Conservation (phyloP, 2,797 vertebrate species). For the Dermochelys coriacea region DNA sequence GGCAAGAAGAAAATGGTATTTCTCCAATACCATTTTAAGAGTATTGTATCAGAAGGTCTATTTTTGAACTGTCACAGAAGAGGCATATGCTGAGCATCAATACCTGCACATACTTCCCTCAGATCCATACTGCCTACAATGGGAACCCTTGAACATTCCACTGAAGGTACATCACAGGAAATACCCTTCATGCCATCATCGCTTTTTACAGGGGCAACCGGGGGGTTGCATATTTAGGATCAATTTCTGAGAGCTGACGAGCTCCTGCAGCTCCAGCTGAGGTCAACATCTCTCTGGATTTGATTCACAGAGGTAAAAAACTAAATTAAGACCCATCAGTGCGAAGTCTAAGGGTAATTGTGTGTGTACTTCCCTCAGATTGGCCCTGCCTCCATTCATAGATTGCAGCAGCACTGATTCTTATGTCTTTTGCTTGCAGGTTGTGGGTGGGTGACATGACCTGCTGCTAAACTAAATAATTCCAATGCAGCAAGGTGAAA, state of each 20-base stretch:
- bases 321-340: not conserved
- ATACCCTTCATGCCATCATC: not conserved
- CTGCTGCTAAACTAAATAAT: not conserved
- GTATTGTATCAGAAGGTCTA: not conserved
- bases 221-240: not conserved
- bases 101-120: fast-evolving
- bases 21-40: not conserved
- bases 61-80: not conserved
- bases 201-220: not conserved
- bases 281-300: not conserved
- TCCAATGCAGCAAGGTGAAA: not conserved
- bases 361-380: not conserved
- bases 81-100: fast-evolving
- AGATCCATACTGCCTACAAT: fast-evolving
- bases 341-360: not conserved
- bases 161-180: not conserved
- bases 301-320: not conserved
- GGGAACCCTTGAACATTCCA: not conserved
- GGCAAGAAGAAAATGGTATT: not conserved
- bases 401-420: too few relatives aligned
- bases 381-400: not conserved
- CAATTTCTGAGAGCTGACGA: not conserved
- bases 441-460: not conserved
- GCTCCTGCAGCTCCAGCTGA: not conserved
- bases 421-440: not conserved